These are phyloP conservation scores for Cassiopea andromeda DNA, from an alignment of 30 jellyfish, hydroid and myxozoan species.

Conservation along the genomic window DNA sequence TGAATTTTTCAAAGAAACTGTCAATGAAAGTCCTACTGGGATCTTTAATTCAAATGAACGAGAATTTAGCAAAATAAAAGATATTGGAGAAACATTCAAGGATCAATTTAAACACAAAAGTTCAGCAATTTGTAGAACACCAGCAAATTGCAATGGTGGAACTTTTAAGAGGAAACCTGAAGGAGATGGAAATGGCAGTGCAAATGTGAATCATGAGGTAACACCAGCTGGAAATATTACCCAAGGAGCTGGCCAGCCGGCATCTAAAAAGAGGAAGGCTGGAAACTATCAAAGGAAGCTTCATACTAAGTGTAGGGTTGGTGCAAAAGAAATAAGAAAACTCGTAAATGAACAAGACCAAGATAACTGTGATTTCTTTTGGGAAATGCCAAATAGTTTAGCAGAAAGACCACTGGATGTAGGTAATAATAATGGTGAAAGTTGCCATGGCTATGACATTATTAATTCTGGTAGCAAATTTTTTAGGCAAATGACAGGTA, in stretches of 20 bases:
- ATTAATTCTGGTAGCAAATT: background rate
- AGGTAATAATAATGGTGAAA: background rate
- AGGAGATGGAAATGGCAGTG: background rate
- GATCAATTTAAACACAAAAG: background rate
- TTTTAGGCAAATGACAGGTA: background rate
- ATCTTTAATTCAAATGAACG: background rate
- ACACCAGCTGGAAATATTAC: background rate
- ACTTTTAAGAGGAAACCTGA: background rate
- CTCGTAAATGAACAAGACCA: background rate
- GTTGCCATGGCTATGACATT: background rate
- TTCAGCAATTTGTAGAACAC: background rate
- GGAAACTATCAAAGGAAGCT: slow-evolving; percentile 40
- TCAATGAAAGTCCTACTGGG: background rate
- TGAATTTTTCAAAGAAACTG: background rate
- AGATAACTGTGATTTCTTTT: slow-evolving; percentile 39
- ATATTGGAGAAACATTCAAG: background rate
- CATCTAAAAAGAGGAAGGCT: slow-evolving; percentile 29
- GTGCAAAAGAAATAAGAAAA: slow-evolving; percentile 37
- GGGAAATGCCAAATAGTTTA: slow-evolving; percentile 30
- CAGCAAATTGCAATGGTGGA: background rate
- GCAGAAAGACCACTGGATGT: no score
- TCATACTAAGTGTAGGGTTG: slow-evolving; percentile 40
- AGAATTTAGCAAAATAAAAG: background rate
- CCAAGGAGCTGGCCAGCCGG: background rate
- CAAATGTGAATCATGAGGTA: background rate